These are phyloP conservation scores for Ptyas mucosa DNA, from an alignment of 2,113 vertebrate genomes.

Conservation along the genomic window DNA sequence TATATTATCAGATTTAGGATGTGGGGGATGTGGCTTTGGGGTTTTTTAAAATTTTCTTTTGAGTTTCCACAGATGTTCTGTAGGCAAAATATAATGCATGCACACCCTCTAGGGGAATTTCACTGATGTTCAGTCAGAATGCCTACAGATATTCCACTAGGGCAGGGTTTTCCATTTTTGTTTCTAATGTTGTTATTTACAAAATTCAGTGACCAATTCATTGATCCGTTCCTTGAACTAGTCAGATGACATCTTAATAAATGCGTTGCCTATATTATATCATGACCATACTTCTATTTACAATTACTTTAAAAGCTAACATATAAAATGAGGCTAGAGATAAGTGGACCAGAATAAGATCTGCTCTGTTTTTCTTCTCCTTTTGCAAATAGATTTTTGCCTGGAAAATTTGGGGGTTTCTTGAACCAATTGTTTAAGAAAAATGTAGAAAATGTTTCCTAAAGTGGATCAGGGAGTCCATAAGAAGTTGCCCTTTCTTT, in stretches of 20 bases:
- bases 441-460: background rate
- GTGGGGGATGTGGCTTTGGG: background rate
- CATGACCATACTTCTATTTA: conserved; percentile 12
- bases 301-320: conserved; percentile 38
- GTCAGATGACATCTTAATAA: conserved; percentile 25
- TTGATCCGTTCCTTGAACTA: background rate
- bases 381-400: background rate
- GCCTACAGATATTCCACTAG: background rate
- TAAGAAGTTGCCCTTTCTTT: background rate
- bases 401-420: background rate
- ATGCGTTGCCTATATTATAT: background rate
- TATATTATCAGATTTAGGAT: background rate
- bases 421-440: background rate
- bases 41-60: background rate
- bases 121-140: conserved; percentile 7
- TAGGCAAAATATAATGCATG: conserved; percentile 1
- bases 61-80: background rate
- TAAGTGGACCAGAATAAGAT: background rate
- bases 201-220: background rate
- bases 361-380: background rate
- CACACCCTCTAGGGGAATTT: conserved; percentile 8
- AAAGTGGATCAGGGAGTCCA: background rate
- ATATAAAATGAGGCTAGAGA: conserved; percentile 3
- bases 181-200: background rate
- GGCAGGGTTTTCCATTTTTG: background rate